Evolutionary conservation across 2,888 invertebrate species (phyloP).

Genomic region (Protophormia terraenovae): DNA sequence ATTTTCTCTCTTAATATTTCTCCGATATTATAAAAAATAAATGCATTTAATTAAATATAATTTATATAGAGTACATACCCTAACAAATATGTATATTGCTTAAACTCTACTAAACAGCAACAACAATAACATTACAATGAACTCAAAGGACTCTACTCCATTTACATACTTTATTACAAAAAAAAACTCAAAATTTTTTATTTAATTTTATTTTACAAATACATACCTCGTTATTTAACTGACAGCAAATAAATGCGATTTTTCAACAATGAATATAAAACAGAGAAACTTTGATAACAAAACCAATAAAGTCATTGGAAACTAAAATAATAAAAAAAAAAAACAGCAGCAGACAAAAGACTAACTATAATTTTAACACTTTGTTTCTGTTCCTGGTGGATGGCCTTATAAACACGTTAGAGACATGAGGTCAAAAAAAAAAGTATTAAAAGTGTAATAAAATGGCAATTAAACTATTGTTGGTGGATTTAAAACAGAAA

Average conservation of each 20-base stretch:
- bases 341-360: constrained; percentile 6
- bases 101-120: neutral
- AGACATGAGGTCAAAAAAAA: too few species aligned
- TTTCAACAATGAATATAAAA: constrained; percentile 1
- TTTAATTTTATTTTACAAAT: neutral
- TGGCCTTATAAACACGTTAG: constrained; percentile 11
- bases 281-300: constrained; percentile 6
- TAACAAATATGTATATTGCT: constrained; percentile 1
- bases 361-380: constrained; percentile 43
- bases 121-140: neutral
- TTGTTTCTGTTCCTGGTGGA: neutral
- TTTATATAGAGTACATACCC: too few species aligned
- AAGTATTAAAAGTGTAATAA: neutral
- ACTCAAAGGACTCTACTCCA: neutral
- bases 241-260: constrained; percentile 34
- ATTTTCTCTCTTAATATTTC: neutral
- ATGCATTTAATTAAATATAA: constrained; percentile 43
- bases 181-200: neutral
- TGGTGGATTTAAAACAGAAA: constrained; percentile 29
- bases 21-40: neutral
- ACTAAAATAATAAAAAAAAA: constrained; percentile 5
- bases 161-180: neutral
- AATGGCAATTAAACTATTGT: constrained; percentile 53
- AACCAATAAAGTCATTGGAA: constrained; percentile 29
- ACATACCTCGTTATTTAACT: constrained; percentile 27